Base-by-base conservation (phyloP, 2,888 invertebrate species). In the Clitarchus hookeri region DNA sequence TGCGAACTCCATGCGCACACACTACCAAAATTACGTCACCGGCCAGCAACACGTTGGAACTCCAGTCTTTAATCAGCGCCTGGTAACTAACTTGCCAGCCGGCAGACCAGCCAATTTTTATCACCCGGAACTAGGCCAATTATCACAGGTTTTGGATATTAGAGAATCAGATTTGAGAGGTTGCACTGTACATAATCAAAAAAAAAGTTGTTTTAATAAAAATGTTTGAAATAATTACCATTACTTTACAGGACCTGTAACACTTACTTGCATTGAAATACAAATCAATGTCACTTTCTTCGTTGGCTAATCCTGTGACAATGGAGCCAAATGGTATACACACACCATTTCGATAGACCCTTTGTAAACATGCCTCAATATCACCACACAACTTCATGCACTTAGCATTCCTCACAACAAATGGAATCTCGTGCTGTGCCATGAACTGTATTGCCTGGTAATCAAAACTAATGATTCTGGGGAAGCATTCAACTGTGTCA, bases 271-370 rank as follows among this genome's bases (percentile, higher is more conserved):
- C 91, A 85, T 92, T 91, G 53, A 96, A 90, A 91, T 93, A 96
- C 89, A 96, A 93, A 91, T 97, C 96, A 16, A 96, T 93, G 91
- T 97, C 96, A 90, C 96, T 96, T 44, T 92, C 93, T 90, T 93
- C 94, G 87, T 96, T 94, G 84, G 94, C 94, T 84, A 97, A 91
- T 6, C 95, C 95, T 0, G 95, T 96, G 0, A 95, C 93, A 65
- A 95, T 94, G 0, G 97, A 97, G 6, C 97, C 97, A 91, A 96
- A 97, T 6, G 94, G 94, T 87, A 92, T 90, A 6, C 93, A 92
- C 79, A 89, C 8, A 9, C 65, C 65, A 8, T 19, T 16, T 9
- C 1, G 65, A 23, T 65, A 65, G 13, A n/a, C 16, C 8, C 65
- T n/a, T n/a, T n/a, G 65, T n/a, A 65, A n/a, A 23, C n/a, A 23